Base-by-base conservation (phyloP, 2,113 vertebrate genomes). In the Andinoacara biseriatus region DNA sequence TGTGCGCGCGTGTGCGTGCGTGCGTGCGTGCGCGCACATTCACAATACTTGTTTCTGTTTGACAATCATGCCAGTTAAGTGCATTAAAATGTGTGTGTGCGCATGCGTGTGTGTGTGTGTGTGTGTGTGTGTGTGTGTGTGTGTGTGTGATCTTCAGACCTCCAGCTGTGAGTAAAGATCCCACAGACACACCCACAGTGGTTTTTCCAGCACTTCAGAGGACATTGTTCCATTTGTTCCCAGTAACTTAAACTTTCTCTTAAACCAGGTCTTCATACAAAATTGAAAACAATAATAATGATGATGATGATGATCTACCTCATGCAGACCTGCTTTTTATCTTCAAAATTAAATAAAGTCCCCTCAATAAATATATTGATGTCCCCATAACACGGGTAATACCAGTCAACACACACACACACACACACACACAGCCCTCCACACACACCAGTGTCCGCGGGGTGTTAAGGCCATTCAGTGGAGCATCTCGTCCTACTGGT, bases 401-500 rank as follows among this genome's bases (percentile, higher is more conserved):
- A 22, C 20, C 15, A 3, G 26, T 76, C 52, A 10, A 57, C 78
- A 58, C 76, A 54, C 52, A 69, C 14, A 57, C 78, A 58, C 76
- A 54, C 52, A 69, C 14, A 8, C 35, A 20, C 59, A 38, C 18
- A 22, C 22, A 67, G 33, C 1, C 33, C 33, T 33, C 38, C 78
- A 65, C 78, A 56, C 40, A 69, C 78, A 35, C 72, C 5, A 1
- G n/a, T 20, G 83, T 88, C 90, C 33, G 24, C 60, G 10, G 91
- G 92, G 87, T 80, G 87, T 89, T 86, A 10, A 81, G 65, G 79
- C 83, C 88, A 49, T 74, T 90, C 92, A 93, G 85, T 88, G 88
- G 86, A 93, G 91, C 92, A 81, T 86, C 89, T 89, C 89, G 24
- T 84, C 65, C 89, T 80, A 74, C 86, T 87, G 85, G 80, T 80